A percentile compares a stretch with the other conserved stretches of the same genome.
phyloP scores from a whole-genome alignment of 2,888 invertebrate genomes.

The Podotricha telesiphe region DNA sequence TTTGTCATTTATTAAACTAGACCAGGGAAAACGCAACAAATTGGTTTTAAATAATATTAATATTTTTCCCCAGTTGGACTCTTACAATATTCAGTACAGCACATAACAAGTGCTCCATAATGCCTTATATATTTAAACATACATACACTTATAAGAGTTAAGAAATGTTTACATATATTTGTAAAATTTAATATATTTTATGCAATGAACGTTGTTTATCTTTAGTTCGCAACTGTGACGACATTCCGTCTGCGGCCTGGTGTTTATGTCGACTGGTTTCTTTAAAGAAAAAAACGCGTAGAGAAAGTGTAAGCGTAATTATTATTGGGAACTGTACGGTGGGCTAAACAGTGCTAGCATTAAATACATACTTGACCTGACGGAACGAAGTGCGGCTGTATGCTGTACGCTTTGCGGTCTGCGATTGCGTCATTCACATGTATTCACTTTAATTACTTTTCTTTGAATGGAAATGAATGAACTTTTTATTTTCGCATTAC shows the following conservation, averaged over 20 bases:
- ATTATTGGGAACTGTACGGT: slow-evolving; percentile 39
- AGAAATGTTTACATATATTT: too few relatives aligned
- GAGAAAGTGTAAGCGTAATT: slow-evolving; percentile 41
- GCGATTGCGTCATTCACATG: slow-evolving; percentile 16
- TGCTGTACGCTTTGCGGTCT: background rate
- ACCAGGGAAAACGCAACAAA: too few relatives aligned
- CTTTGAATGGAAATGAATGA: slow-evolving; percentile 10
- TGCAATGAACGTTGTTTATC: slow-evolving; percentile 29
- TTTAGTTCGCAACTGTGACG: slow-evolving; percentile 29
- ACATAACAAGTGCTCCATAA: too few relatives aligned
- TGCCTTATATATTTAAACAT: too few relatives aligned
- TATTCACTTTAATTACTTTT: slow-evolving; percentile 21
- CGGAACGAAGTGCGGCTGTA: background rate
- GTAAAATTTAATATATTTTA: too few relatives aligned
- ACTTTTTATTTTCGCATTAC: background rate
- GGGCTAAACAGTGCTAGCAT: slow-evolving; percentile 6
- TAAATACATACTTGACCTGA: background rate
- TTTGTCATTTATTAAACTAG: too few relatives aligned
- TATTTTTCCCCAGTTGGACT: too few relatives aligned
- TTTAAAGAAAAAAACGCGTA: slow-evolving; percentile 29
- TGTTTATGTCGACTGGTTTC: slow-evolving; percentile 26
- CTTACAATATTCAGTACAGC: too few relatives aligned
- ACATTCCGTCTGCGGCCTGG: slow-evolving; percentile 32
- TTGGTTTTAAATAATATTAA: too few relatives aligned
- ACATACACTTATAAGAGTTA: too few relatives aligned